Conservation (phyloP, 2,113 vertebrate species). For the Tachysurus fulvidraco region DNA sequence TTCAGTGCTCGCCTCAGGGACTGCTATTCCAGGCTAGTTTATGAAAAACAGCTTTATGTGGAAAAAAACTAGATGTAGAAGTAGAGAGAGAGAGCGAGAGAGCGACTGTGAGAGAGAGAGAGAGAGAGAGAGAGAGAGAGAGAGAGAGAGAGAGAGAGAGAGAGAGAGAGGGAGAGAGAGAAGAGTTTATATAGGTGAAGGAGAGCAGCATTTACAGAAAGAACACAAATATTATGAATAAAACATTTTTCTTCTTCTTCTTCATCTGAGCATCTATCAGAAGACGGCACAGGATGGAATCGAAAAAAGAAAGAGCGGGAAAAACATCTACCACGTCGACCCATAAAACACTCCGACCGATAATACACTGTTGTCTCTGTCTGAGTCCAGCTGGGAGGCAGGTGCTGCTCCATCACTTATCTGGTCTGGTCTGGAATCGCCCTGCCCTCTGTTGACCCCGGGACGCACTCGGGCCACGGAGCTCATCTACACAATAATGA, state of each 20-base stretch:
- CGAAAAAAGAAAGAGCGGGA: background rate
- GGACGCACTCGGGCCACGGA: background rate
- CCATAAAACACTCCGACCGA: background rate
- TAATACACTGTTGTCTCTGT: background rate
- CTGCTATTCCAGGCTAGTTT: conserved; percentile 79
- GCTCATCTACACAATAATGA: background rate
- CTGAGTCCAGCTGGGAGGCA: conserved; percentile 50
- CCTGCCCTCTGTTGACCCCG: conserved; percentile 31
- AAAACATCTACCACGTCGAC: conserved; percentile 3
- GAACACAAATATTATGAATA: background rate
- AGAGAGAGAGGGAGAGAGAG: background rate
- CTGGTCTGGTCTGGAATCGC: conserved; percentile 15
- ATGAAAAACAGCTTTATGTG: conserved; percentile 84
- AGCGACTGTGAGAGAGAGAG: background rate
- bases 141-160: background rate
- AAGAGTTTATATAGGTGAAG: background rate
- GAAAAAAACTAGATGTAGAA: conserved; percentile 68
- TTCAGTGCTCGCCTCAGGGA: conserved; percentile 76
- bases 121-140: background rate
- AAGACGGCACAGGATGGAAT: background rate
- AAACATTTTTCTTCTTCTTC: background rate
- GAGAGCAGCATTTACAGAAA: conserved; percentile 8
- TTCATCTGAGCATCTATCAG: background rate
- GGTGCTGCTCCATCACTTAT: conserved; percentile 46
- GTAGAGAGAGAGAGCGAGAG: too few species aligned